These are phyloP conservation scores for Hetaerina titia DNA, from an alignment of 2,888 invertebrate species.

Conservation along the genomic window DNA sequence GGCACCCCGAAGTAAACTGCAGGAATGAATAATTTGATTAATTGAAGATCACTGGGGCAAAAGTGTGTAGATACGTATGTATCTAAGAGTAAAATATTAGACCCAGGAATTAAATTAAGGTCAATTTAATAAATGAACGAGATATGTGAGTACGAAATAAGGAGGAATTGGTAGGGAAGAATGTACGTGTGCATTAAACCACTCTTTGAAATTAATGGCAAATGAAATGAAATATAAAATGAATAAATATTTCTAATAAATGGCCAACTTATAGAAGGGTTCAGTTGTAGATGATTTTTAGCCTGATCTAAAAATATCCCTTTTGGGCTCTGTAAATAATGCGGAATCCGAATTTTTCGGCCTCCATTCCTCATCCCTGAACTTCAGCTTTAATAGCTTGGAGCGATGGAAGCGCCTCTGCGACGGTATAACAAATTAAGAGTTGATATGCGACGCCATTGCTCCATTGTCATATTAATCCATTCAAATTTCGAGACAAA, in stretches of 20 bases:
- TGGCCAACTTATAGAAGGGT: neutral
- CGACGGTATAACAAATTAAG: neutral
- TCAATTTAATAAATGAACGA: too few relatives aligned
- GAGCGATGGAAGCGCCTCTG: neutral
- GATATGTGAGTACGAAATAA: too few relatives aligned
- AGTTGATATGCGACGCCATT: slow-evolving; percentile 9
- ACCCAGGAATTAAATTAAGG: too few relatives aligned
- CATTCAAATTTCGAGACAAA: neutral
- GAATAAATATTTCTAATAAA: neutral
- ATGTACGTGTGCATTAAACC: too few relatives aligned
- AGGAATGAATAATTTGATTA: too few relatives aligned
- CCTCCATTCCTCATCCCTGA: neutral
- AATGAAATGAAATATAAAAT: too few relatives aligned
- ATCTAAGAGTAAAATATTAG: too few relatives aligned
- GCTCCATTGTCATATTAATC: neutral
- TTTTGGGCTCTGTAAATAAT: neutral
- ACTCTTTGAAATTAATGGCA: too few relatives aligned
- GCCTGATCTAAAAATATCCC: neutral
- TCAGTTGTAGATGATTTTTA: neutral
- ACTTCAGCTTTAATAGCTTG: neutral
- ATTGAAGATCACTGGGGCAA: too few relatives aligned
- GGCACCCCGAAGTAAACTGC: too few relatives aligned
- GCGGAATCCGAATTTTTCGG: neutral
- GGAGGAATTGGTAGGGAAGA: too few relatives aligned
- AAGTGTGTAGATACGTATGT: too few relatives aligned